Conservation (phyloP, 2,113 vertebrate species). For the Sciurus niger region DNA sequence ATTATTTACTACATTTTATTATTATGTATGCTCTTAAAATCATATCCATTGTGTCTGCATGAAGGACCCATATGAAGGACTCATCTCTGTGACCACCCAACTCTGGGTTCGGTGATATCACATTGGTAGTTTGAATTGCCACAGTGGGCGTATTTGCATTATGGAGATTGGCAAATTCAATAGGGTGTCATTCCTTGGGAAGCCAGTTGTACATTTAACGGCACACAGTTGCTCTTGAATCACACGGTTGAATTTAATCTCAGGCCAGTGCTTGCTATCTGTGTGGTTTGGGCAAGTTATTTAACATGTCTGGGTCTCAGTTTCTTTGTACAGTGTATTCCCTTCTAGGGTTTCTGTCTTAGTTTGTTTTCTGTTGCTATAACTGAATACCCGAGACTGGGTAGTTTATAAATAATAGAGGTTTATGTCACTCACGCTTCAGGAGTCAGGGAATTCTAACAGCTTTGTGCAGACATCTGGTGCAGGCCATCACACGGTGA, state of each 20-base stretch:
- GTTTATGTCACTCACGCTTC: neutral
- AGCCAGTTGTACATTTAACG: neutral
- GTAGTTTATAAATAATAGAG: neutral
- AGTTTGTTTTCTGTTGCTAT: slow-evolving; percentile 19
- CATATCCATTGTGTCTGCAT: neutral
- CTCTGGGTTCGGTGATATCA: neutral
- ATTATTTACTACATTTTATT: neutral
- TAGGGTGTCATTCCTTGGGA: neutral
- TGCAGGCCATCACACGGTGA: neutral
- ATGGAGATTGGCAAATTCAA: neutral
- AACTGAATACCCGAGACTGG: neutral
- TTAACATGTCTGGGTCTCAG: neutral
- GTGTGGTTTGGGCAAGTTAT: neutral
- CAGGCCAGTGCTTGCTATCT: neutral
- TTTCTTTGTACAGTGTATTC: neutral
- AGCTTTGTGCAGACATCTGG: neutral
- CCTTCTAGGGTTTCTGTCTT: neutral
- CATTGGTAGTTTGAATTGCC: neutral
- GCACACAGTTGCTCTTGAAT: neutral
- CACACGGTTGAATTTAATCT: neutral
- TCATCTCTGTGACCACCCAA: neutral
- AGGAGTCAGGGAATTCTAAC: neutral
- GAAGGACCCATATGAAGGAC: neutral
- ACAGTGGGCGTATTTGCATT: neutral
- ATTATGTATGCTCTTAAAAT: neutral